A percentile compares a stretch with the other conserved stretches of the same genome.
Conservation (phyloP, 2,113 vertebrate species). For the Scomber colias region DNA sequence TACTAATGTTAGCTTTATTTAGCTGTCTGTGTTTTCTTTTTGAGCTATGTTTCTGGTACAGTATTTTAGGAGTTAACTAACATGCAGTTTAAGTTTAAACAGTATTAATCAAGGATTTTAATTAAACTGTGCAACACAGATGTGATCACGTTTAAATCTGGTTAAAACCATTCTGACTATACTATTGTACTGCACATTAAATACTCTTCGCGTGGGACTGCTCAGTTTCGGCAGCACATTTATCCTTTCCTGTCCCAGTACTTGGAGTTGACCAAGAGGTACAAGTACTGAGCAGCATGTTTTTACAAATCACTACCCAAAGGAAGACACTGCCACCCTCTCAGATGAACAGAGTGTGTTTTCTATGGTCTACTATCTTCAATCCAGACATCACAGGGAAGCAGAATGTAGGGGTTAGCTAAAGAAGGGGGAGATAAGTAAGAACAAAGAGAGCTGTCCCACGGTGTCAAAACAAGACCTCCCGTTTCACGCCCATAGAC, state of each 20-base stretch:
- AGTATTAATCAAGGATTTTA: too few species aligned
- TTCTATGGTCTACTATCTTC: slow-evolving; percentile 15
- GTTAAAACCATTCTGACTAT: too few species aligned
- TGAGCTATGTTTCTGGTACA: too few species aligned
- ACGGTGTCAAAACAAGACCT: slow-evolving; percentile 80
- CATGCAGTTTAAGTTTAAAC: too few species aligned
- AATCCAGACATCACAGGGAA: slow-evolving; percentile 59
- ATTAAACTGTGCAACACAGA: too few species aligned
- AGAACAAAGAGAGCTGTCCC: slow-evolving; percentile 77
- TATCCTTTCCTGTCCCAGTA: not conserved
- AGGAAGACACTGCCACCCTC: not conserved
- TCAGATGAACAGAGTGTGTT: slow-evolving; percentile 13
- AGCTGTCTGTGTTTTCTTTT: too few species aligned
- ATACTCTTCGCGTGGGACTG: too few species aligned
- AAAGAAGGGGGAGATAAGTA: slow-evolving; percentile 69
- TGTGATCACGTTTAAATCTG: too few species aligned
- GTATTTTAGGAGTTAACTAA: too few species aligned
- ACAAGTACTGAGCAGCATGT: slow-evolving; percentile 7
- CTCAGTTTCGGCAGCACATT: too few species aligned
- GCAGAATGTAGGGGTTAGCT: slow-evolving; percentile 29
- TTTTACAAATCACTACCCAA: not conserved
- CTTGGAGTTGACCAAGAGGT: not conserved
- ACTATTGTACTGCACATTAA: too few species aligned
- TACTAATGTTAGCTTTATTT: too few species aligned
- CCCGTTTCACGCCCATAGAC: slow-evolving; percentile 67